Evolutionary conservation across 2,113 vertebrate species (phyloP), one percentile per base, ranked within the genome.

Genomic region (Ibidorhyncha struthersii): DNA sequence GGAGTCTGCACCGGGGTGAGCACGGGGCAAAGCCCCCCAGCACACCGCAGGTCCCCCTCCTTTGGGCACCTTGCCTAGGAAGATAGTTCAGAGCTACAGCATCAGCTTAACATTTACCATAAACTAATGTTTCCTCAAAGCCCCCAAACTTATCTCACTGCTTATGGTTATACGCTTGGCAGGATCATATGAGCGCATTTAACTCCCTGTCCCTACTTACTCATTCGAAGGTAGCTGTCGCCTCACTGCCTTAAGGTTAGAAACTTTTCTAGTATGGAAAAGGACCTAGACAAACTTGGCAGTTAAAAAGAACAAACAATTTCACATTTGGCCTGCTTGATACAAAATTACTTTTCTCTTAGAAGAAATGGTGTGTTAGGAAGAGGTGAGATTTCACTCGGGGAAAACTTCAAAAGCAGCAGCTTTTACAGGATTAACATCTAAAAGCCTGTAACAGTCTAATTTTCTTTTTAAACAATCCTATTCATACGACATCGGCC

Each of bases 1-100:
- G 0, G 8, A 85, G 34, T 49, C 34, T 5, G 2, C 47, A 22
- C 4, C 0, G 0, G 10, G n/a, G 16, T 5, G 12, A 53, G 47
- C 41, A 5, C 0, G 0, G 47, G n/a, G 34, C 43, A 83, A 77
- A 86, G 58, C 18, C 21, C 45, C 32, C 13, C 1, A 1, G 32
- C 19, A 4, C 19, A 7, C 22, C 59, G 9, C 34, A 43, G 36
- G 45, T 83, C 12, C 18, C 20, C 11, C 27, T n/a, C 23, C 36
- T 63, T 9, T 13, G 15, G n/a, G n/a, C 27, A 61, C 18, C 41
- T 45, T 0, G 0, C 29, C 61, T 19, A 25, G 7, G 22, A 52
- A 70, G 25, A 6, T 4, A 16, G 18, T 50, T 18, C 14, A 32
- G 38, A 86, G 38, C 49, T 79, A 62, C 14, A 12, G 26, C 52